Conservation (phyloP, 2,888 invertebrate species). For the Microctonus brassicae region DNA sequence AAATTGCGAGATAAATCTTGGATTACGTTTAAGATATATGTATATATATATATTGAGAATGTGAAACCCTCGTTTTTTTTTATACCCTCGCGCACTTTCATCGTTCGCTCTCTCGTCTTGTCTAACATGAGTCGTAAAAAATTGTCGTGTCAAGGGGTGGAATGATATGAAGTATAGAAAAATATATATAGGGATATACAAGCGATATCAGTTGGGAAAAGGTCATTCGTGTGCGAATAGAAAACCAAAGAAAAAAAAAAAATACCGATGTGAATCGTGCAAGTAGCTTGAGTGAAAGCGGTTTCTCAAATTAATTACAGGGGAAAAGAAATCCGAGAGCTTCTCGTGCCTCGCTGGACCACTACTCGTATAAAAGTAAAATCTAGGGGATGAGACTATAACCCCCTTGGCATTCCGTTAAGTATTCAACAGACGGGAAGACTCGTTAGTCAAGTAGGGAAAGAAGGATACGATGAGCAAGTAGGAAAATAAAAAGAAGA, state of each 20-base stretch:
- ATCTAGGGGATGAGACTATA: conserved; percentile 30
- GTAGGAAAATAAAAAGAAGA: conserved; percentile 12
- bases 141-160: not conserved
- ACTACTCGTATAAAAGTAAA: conserved; percentile 31
- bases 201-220: conserved; percentile 13
- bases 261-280: conserved; percentile 5
- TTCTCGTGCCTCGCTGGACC: conserved; percentile 47
- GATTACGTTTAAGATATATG: conserved; percentile 55
- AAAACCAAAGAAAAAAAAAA: conserved; percentile 16
- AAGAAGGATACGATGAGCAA: conserved; percentile 21
- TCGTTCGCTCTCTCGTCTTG: conserved; percentile 42
- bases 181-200: conserved; percentile 1
- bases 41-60: not conserved
- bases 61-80: not conserved
- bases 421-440: conserved; percentile 58
- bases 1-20: conserved; percentile 66
- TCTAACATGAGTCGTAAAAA: conserved; percentile 19
- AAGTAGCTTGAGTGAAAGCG: conserved; percentile 49
- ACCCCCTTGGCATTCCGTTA: conserved; percentile 39
- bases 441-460: conserved; percentile 54
- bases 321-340: conserved; percentile 62
- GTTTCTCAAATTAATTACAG: conserved; percentile 69
- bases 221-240: conserved; percentile 35
- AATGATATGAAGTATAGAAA: conserved; percentile 17
- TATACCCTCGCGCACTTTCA: conserved; percentile 30